These are phyloP conservation scores for Reinhardtius hippoglossoides DNA, from an alignment of 2,113 vertebrate genomes.

Conservation along the genomic window DNA sequence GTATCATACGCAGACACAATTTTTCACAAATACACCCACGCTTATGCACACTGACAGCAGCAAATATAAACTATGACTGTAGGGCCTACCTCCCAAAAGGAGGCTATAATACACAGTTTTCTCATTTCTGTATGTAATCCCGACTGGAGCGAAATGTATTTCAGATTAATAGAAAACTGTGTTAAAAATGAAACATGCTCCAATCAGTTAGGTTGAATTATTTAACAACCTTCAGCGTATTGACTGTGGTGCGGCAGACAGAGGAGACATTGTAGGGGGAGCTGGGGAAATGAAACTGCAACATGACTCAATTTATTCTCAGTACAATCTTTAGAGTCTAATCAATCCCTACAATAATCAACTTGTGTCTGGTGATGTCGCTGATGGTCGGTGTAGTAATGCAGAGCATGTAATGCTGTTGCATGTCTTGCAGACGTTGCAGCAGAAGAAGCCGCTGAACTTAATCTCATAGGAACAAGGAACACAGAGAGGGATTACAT, in stretches of 20 bases:
- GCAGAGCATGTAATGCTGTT: neutral
- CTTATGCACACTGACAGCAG: constrained; percentile 14
- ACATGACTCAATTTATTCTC: constrained; percentile 40
- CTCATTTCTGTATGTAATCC: constrained; percentile 10
- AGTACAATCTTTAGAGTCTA: constrained; percentile 10
- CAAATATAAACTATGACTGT: constrained; percentile 26
- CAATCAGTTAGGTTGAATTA: constrained; percentile 57
- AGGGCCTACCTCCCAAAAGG: neutral
- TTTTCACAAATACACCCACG: neutral
- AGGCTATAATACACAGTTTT: neutral
- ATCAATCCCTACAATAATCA: constrained; percentile 41
- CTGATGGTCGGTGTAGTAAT: constrained; percentile 13
- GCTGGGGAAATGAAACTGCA: constrained; percentile 39
- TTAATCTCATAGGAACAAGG: constrained; percentile 57
- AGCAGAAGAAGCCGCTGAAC: constrained; percentile 15
- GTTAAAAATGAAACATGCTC: constrained; percentile 56
- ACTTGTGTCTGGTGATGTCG: constrained; percentile 1
- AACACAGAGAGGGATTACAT: constrained; percentile 25
- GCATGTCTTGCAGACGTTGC: constrained; percentile 10
- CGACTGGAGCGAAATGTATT: constrained; percentile 4
- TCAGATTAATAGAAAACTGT: constrained; percentile 39
- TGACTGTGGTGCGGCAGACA: constrained; percentile 42
- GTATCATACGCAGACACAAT: constrained; percentile 8
- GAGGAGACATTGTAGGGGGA: neutral
- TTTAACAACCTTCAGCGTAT: constrained; percentile 57